Evolutionary conservation across 2,797 vertebrate genomes (phyloP), one percentile per base, ranked within the genome.

Genomic region (Molossus alvarezi): DNA sequence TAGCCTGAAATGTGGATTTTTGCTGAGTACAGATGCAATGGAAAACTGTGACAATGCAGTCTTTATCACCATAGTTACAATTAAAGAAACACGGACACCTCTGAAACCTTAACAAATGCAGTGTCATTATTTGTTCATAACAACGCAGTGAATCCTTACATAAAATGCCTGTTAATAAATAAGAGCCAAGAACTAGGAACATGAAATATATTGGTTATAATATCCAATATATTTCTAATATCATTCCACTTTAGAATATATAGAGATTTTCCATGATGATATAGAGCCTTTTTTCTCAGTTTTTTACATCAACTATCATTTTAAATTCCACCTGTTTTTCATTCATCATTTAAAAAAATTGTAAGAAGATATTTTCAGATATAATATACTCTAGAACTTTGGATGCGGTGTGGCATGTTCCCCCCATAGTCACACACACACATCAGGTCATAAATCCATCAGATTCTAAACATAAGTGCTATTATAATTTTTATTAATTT

Each of bases 1-100:
- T 96, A 94, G 55, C 37, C 58, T 29, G 5, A 58, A 97, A 89
- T 77, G 57, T 92, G 10, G 69, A 79, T 57, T 75, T 96, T 77
- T 58, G 67, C 53, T 60, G 45, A 87, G 29, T 60, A 84, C 33
- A 96, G 15, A 25, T 18, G 9, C 75, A 41, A 95, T 21, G 87
- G 65, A 92, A 88, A 91, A 65, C 29, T 53, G 4, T 85, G 29
- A 82, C 33, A 81, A 41, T 62, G 18, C 7, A 29, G 73, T 88
- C 51, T 88, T 94, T 90, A 85, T 73, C 23, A 62, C 20, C 10
- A 9, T 53, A 77, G 17, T 82, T 84, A 51, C 20, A 83, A 81
- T 51, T 87, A 20, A 84, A 55, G 77, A 33, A 55, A 17, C 58
- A 23, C 8, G 33, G 51, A 55, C 17, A 48, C n/a, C 45, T 60